Evolutionary conservation across 2,888 invertebrate genomes (phyloP).

Genomic region (Epinotia bilunana): DNA sequence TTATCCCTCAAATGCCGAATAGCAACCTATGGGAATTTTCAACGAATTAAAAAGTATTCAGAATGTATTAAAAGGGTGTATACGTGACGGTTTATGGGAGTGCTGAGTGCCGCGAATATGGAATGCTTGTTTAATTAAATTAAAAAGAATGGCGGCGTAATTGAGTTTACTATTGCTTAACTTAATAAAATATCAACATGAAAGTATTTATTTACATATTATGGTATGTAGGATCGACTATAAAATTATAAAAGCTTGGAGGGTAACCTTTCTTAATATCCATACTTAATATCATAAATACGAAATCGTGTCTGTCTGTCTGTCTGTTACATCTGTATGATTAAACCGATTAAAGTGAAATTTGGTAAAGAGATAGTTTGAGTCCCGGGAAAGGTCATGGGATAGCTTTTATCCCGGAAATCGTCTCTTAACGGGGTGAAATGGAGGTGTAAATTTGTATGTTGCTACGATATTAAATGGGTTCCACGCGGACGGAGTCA

Average conservation of each 20-base stretch:
- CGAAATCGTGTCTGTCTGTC: no score
- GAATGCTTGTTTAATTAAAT: slow-evolving; percentile 31
- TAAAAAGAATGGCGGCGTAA: slow-evolving; percentile 3
- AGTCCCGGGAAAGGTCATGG: no score
- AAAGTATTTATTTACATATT: neutral
- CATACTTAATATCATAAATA: no score
- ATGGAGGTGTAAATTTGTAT: no score
- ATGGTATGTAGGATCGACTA: neutral
- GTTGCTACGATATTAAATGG: no score
- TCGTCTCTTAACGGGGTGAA: no score
- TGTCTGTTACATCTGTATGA: no score
- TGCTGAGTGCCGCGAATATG: slow-evolving; percentile 10
- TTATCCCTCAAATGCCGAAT: slow-evolving; percentile 12
- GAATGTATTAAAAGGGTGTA: slow-evolving; percentile 16
- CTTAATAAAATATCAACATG: neutral
- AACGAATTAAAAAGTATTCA: slow-evolving; percentile 34
- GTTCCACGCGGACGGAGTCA: no score
- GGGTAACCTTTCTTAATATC: neutral
- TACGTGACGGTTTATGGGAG: slow-evolving; percentile 19
- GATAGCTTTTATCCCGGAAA: no score
- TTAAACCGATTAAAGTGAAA: no score
- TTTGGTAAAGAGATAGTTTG: no score
- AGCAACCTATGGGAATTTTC: slow-evolving; percentile 35
- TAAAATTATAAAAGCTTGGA: neutral
- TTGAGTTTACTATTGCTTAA: slow-evolving; percentile 19